Percentiles rank a stretch among this genome's conserved stretches.
Evolutionary conservation across 2,797 vertebrate species (phyloP).

Genomic region (Betta splendens): DNA sequence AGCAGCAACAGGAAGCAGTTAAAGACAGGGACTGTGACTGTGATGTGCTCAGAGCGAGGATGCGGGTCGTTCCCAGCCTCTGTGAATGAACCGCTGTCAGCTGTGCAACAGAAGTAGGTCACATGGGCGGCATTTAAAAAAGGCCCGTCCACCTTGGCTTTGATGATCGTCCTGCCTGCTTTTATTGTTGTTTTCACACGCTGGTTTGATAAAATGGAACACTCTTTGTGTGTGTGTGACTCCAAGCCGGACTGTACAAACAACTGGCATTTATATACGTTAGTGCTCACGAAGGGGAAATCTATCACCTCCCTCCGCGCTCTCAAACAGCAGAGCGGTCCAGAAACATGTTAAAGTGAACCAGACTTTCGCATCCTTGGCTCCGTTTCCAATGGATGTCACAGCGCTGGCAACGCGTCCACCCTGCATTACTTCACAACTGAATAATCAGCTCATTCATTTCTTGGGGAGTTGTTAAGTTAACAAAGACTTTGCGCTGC

Average conservation of each 20-base stretch:
- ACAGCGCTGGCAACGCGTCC: slow-evolving; percentile 47
- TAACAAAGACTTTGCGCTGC: slow-evolving; percentile 59
- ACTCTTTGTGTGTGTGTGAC: slow-evolving; percentile 6
- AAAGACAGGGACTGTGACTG: slow-evolving; percentile 59
- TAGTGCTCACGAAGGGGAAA: slow-evolving; percentile 37
- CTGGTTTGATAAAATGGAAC: slow-evolving; percentile 19
- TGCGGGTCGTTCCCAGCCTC: slow-evolving; percentile 60
- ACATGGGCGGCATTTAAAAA: slow-evolving; percentile 59
- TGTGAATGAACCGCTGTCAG: slow-evolving; percentile 67
- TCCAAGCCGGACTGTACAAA: slow-evolving; percentile 20
- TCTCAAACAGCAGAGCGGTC: slow-evolving; percentile 44
- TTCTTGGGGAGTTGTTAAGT: slow-evolving; percentile 63
- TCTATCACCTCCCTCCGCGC: slow-evolving; percentile 25
- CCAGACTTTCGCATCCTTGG: slow-evolving; percentile 41
- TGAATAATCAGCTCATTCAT: slow-evolving; percentile 59
- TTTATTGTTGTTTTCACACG: slow-evolving; percentile 14
- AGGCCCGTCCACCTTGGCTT: slow-evolving; percentile 47
- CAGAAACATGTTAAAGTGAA: slow-evolving; percentile 48
- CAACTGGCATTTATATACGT: slow-evolving; percentile 25
- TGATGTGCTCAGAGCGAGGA: slow-evolving; percentile 56
- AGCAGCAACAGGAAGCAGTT: slow-evolving; percentile 57
- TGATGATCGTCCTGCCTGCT: slow-evolving; percentile 41
- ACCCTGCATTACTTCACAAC: slow-evolving; percentile 47
- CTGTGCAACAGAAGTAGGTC: slow-evolving; percentile 61
- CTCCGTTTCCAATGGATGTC: slow-evolving; percentile 50